Percentiles rank a stretch among this genome's conserved stretches.
These are phyloP conservation scores for Xenopus tropicalis DNA, from an alignment of 2,113 vertebrate genomes.

Conservation along the genomic window DNA sequence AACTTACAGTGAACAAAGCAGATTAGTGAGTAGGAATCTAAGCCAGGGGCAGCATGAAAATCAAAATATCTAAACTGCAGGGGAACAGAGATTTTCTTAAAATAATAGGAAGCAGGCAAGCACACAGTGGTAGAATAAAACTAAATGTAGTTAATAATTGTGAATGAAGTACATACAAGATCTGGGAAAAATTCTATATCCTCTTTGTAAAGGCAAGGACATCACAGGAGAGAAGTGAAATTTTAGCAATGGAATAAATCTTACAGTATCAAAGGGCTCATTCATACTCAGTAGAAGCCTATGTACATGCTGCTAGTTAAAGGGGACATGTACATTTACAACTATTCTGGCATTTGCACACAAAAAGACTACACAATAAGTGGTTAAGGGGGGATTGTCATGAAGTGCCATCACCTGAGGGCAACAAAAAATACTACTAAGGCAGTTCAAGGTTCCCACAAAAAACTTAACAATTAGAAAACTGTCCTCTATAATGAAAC, in stretches of 20 bases:
- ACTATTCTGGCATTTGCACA: too few relatives aligned
- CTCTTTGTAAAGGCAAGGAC: background rate
- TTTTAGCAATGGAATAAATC: background rate
- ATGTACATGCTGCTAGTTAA: background rate
- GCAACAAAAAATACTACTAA: too few relatives aligned
- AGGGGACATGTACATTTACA: background rate
- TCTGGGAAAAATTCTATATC: slow-evolving; percentile 3
- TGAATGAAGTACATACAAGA: slow-evolving; percentile 23
- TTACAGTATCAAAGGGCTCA: background rate
- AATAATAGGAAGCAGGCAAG: slow-evolving; percentile 1
- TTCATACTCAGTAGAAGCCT: background rate
- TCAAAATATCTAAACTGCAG: slow-evolving; percentile 23
- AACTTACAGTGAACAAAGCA: background rate
- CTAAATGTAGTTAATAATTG: slow-evolving; percentile 41
- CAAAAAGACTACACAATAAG: too few relatives aligned
- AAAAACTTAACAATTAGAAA: too few relatives aligned
- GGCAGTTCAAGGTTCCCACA: too few relatives aligned
- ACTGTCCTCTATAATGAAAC: too few relatives aligned
- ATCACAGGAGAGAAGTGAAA: slow-evolving; percentile 1
- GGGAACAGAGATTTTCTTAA: slow-evolving; percentile 7
- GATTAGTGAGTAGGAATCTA: background rate
- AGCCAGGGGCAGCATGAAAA: slow-evolving; percentile 3
- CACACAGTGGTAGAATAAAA: background rate
- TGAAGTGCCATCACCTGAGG: too few relatives aligned
- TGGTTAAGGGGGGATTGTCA: too few relatives aligned